Percentiles rank a stretch among this genome's conserved stretches.
These are phyloP conservation scores for Arrhamphus sclerolepis DNA, from an alignment of 2,797 vertebrate species.

Conservation along the genomic window DNA sequence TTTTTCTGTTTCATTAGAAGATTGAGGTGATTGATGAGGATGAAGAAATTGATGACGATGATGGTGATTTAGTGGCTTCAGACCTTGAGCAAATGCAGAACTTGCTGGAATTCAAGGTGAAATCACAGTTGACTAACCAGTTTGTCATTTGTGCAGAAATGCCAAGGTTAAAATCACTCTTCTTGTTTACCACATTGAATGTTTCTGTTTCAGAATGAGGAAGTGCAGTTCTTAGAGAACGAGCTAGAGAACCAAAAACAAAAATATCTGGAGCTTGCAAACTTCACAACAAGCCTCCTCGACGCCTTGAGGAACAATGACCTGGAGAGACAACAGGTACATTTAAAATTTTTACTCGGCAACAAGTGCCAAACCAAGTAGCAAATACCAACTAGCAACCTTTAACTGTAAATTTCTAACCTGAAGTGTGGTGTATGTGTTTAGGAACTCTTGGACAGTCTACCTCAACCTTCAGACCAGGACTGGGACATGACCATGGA, in stretches of 20 bases:
- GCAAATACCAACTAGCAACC: background rate
- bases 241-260: constrained; percentile 95
- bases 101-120: constrained; percentile 95
- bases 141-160: background rate
- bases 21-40: constrained; percentile 93
- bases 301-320: constrained; percentile 89
- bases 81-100: constrained; percentile 93
- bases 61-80: constrained; percentile 85
- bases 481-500: constrained; percentile 85
- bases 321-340: constrained; percentile 93
- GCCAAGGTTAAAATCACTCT: background rate
- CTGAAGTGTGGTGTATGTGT: constrained; percentile 7
- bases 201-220: constrained; percentile 86
- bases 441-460: constrained; percentile 92
- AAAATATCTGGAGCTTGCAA: constrained; percentile 90
- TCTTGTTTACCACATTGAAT: constrained; percentile 5
- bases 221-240: constrained; percentile 93
- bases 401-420: constrained; percentile 1
- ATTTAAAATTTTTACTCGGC: background rate
- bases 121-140: constrained; percentile 7
- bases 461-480: constrained; percentile 94
- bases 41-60: constrained; percentile 85
- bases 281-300: constrained; percentile 91
- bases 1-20: constrained; percentile 82
- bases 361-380: background rate